A percentile compares a stretch with the other conserved stretches of the same genome.
Evolutionary conservation across 2,113 vertebrate species (phyloP).

Genomic region (Amazona vittata): DNA sequence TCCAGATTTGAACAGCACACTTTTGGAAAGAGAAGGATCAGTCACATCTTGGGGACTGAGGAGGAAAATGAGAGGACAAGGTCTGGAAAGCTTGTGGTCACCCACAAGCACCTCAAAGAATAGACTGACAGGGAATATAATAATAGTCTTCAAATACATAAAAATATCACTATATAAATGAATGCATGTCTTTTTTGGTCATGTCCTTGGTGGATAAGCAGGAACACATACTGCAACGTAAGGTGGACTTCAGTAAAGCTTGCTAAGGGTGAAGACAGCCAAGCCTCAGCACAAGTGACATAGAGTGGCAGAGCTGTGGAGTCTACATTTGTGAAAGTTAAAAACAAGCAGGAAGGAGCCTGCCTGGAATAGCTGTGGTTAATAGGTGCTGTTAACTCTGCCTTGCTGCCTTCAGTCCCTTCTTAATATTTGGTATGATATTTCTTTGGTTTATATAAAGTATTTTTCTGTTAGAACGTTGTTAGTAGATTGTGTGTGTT

Average conservation of each 20-base stretch:
- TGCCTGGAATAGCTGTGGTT: not conserved
- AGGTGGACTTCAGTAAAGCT: not conserved
- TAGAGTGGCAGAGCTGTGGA: not conserved
- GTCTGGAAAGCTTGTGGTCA: not conserved
- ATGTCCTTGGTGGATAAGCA: not conserved
- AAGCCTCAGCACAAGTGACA: not conserved
- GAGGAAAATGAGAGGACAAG: not conserved
- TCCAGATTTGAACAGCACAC: not conserved
- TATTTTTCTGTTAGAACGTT: not conserved
- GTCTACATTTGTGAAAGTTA: not conserved
- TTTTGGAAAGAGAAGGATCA: not conserved
- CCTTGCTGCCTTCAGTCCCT: not conserved
- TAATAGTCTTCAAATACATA: not conserved
- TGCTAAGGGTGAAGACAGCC: not conserved
- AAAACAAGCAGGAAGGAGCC: not conserved
- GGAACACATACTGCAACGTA: not conserved
- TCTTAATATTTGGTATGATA: not conserved
- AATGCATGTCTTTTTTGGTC: not conserved
- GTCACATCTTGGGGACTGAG: not conserved
- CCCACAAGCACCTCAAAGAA: not conserved
- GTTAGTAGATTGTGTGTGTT: not conserved
- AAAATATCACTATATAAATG: not conserved
- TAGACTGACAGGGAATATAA: not conserved
- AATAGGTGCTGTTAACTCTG: not conserved
- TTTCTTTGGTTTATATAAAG: not conserved